Base-by-base conservation (phyloP, 92 coral and sea anemone genomes). In the Montipora capitata region DNA sequence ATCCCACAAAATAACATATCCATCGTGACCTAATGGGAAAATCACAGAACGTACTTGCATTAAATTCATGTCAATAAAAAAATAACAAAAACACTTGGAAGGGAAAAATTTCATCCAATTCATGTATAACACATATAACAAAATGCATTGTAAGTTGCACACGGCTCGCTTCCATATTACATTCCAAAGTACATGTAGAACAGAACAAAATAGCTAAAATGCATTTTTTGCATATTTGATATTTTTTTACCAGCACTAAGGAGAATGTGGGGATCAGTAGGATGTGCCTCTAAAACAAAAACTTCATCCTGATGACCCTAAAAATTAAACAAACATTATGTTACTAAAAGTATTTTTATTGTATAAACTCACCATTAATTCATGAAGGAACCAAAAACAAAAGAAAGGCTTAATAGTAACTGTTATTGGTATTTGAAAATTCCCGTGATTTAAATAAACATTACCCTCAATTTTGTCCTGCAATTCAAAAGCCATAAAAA, bases 261-360 rank as follows among this genome's bases (percentile, higher is more conserved):
- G 67, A 97, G 94, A 63, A 94, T 78, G 58, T 94, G 91, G 1
- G 99, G 98, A 74, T 97, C 98, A 2, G 93, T 82, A 13, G 99
- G 99, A 79, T 97, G 99, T n/a, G 99, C 98, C 82, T 97, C 99
- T 52, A 97, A 82, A 35, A 97, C 97, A 89, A 97, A 97, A 87
- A 97, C 92, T 79, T 97, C 99, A 88, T 97, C 99, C 62, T 94
- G 96, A 66, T 97, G 99, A 27, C 98, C 98, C 99, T 97, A 81
- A 14, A 75, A 45, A 51, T 52, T 27, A 61, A 35, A 71, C 40
- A 7, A 87, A 68, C 27, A 61, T 3, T 4, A 67, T 35, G 11
- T 74, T 18, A 9, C 12, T 56, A 45, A 5, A 4, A 8, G 51
- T 45, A 27, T 27, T 27, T 27, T 27, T 27, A 27, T 27, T 27